Evolutionary conservation across 2,113 vertebrate species (phyloP).

Genomic region (Coryphaenoides rupestris): DNA sequence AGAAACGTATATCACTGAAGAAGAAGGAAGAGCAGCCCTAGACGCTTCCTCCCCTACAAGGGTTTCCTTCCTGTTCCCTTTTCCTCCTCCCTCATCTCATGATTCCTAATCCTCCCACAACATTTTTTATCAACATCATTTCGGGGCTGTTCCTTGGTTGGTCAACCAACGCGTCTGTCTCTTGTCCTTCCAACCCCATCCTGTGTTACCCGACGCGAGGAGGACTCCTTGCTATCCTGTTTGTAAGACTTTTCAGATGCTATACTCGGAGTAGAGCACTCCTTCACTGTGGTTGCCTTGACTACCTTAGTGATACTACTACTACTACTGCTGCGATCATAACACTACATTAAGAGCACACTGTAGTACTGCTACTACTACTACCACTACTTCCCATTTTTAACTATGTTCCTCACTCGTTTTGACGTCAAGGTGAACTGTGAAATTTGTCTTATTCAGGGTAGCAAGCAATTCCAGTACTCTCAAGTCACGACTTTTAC

Average conservation of each 20-base stretch:
- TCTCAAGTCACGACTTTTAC: background rate
- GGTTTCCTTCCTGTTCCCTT: constrained; percentile 22
- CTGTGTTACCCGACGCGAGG: constrained; percentile 15
- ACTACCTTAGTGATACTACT: constrained; percentile 19
- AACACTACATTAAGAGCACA: constrained; percentile 32
- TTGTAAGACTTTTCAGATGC: constrained; percentile 32
- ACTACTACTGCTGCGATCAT: constrained; percentile 20
- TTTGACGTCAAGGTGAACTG: constrained; percentile 20
- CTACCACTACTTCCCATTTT: constrained; percentile 4
- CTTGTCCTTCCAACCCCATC: constrained; percentile 15
- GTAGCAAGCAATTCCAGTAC: constrained; percentile 25
- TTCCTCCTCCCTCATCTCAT: background rate
- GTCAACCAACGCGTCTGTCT: constrained; percentile 6
- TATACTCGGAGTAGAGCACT: constrained; percentile 28
- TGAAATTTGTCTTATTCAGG: constrained; percentile 34
- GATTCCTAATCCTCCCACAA: constrained; percentile 28
- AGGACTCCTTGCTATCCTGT: constrained; percentile 30
- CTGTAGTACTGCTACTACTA: constrained; percentile 10
- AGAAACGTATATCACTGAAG: constrained; percentile 92
- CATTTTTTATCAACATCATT: constrained; percentile 1
- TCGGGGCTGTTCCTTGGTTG: constrained; percentile 21
- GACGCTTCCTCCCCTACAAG: constrained; percentile 4
- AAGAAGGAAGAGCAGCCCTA: constrained; percentile 86
- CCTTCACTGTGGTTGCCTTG: constrained; percentile 20
- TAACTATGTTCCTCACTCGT: constrained; percentile 11